These are phyloP conservation scores for Eucidaris tribuloides DNA, from an alignment of 35 echinoderm and acorn worm species.

Conservation along the genomic window DNA sequence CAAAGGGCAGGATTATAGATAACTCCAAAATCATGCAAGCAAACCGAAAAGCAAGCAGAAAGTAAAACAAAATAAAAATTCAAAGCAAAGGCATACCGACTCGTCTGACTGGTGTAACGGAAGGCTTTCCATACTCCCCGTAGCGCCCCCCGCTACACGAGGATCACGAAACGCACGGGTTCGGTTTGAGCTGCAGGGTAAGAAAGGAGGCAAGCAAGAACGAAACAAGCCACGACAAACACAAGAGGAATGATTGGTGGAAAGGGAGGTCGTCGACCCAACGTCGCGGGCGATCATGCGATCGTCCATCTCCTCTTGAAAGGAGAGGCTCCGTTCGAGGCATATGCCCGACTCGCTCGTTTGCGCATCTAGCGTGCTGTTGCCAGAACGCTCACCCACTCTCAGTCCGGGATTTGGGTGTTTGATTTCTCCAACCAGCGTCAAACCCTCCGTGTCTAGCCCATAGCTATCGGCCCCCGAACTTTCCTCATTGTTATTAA, in stretches of 20 bases:
- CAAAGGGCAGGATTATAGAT: too few relatives aligned
- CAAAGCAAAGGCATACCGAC: constrained; percentile 3
- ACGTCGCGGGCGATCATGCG: constrained; percentile 10
- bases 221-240: constrained; percentile 19
- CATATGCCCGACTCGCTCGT: constrained; percentile 59
- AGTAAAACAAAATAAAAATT: neutral
- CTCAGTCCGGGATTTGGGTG: constrained; percentile 13
- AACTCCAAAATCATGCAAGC: too few relatives aligned
- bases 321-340: constrained; percentile 78
- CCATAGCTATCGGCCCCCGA: constrained; percentile 46
- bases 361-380: neutral
- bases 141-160: neutral
- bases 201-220: constrained; percentile 30
- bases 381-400: neutral
- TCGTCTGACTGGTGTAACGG: constrained; percentile 24
- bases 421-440: constrained; percentile 59
- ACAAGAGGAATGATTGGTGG: too few relatives aligned
- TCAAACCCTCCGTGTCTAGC: constrained; percentile 79
- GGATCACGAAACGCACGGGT: constrained; percentile 15
- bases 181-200: constrained; percentile 15
- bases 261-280: neutral
- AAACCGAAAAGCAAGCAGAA: too few relatives aligned
- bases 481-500: neutral
- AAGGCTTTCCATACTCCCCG: constrained; percentile 15
- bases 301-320: constrained; percentile 96